These are phyloP conservation scores for Athalia rosae DNA, from an alignment of 2,888 invertebrate genomes.

Conservation along the genomic window DNA sequence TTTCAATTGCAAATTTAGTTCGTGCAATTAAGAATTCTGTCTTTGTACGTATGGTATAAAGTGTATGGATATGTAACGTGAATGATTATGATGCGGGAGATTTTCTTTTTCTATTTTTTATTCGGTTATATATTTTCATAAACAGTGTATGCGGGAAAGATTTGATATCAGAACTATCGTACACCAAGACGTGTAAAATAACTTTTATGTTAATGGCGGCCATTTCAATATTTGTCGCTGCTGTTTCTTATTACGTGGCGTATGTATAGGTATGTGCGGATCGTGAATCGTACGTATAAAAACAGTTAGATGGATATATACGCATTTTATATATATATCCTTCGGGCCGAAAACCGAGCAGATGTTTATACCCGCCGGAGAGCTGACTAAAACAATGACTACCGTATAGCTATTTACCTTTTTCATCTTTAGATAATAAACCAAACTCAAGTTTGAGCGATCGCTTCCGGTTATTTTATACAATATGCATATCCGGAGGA, in stretches of 20 bases:
- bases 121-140: neutral
- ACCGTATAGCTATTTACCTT: neutral
- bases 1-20: neutral
- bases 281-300: neutral
- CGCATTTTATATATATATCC: too few relatives aligned
- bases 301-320: too few relatives aligned
- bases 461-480: neutral
- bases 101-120: neutral
- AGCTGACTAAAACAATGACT: conserved; percentile 8
- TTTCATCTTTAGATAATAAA: neutral
- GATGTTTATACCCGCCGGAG: neutral
- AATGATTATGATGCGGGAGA: neutral
- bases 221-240: neutral
- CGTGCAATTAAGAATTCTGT: conserved; percentile 9
- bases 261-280: neutral
- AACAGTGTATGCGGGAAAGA: too few relatives aligned
- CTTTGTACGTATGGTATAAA: neutral
- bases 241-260: neutral
- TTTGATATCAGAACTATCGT: too few relatives aligned
- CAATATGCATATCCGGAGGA: neutral
- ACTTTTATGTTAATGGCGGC: neutral
- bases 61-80: neutral
- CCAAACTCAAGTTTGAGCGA: neutral
- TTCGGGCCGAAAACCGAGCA: neutral
- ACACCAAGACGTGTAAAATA: too few relatives aligned